Evolutionary conservation across 2,797 vertebrate genomes (phyloP).

Genomic region (Myripristis murdjan): DNA sequence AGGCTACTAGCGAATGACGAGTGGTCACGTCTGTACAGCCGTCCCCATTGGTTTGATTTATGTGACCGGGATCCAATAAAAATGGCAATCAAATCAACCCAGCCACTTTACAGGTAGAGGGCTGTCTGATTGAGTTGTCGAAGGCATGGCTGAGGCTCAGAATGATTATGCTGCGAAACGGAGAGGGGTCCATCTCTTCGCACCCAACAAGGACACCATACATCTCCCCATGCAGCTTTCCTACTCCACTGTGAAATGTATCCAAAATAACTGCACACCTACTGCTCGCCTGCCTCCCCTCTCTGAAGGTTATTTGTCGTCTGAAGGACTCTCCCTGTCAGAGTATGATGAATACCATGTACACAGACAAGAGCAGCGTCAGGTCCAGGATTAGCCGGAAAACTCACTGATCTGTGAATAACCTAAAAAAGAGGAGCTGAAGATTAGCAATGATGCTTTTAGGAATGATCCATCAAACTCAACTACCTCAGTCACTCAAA

Average conservation of each 20-base stretch:
- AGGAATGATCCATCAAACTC: slow-evolving; percentile 99
- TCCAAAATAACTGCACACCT: slow-evolving; percentile 99
- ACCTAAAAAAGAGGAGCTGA: slow-evolving; percentile 99
- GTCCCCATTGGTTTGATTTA: slow-evolving; percentile 92
- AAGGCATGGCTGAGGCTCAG: slow-evolving; percentile 91
- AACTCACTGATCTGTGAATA: slow-evolving; percentile 99
- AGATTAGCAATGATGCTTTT: slow-evolving; percentile 99
- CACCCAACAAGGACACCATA: slow-evolving; percentile 93
- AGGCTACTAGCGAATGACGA: slow-evolving; percentile 91
- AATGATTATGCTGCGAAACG: slow-evolving; percentile 89
- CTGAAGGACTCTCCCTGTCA: slow-evolving; percentile 99
- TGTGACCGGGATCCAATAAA: slow-evolving; percentile 90
- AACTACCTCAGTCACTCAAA: slow-evolving; percentile 98
- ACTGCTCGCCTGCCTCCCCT: slow-evolving; percentile 93
- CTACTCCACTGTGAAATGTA: slow-evolving; percentile 97
- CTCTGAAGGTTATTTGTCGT: slow-evolving; percentile 99
- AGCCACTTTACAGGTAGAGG: slow-evolving; percentile 92
- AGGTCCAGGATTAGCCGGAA: slow-evolving; percentile 99
- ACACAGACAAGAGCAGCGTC: slow-evolving; percentile 99
- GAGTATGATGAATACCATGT: slow-evolving; percentile 99
- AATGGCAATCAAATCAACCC: slow-evolving; percentile 93
- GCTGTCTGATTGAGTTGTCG: slow-evolving; percentile 92
- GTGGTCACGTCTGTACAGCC: slow-evolving; percentile 88
- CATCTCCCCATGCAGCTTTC: slow-evolving; percentile 93
- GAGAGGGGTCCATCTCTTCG: slow-evolving; percentile 88